Evolutionary conservation across 2,888 invertebrate species (phyloP), one percentile per base, ranked within the genome.

Genomic region (Oxytorus armatus): DNA sequence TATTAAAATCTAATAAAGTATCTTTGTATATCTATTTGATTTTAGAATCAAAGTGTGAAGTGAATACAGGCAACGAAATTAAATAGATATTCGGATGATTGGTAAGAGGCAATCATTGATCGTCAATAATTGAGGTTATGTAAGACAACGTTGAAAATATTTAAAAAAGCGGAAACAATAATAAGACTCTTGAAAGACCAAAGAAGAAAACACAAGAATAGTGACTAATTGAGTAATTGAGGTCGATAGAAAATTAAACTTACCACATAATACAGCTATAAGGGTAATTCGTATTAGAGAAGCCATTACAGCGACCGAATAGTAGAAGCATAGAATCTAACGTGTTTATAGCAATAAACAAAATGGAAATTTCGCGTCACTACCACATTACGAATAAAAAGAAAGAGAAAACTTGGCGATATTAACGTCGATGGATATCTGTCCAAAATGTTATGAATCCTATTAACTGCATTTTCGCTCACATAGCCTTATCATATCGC

Each of bases 241-340:
- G 25, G 51, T 51, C 10, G 11, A 66, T 51, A 8, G 14, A 16
- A 68, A 68, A 8, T 21, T 42, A 36, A 70, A 84, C 88, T 89
- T 84, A 92, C 91, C 89, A 77, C 85, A 90, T 82, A 88, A 85
- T 79, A 87, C 77, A 70, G 86, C 82, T 73, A 90, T 82, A 79
- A 90, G 78, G 8, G 85, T 77, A 21, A 90, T 76, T 85, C 86
- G 89, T 75, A 83, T 79, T 53, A 89, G 72, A 65, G 88, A 89
- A 87, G 90, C 89, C 91, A 91, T 91, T 82, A 77, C 84, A 53
- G 18, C 21, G 47, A 63, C 42, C 29, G 10, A 61, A 70, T 65
- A 44, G 81, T 68, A 59, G 63, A 79, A 61, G 72, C 69, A 75
- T 75, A 68, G 77, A 68, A 68, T 53, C 25, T 65, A 77, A 61